Conservation (phyloP, 2,888 invertebrate genomes). For the Epiblema foenella region DNA sequence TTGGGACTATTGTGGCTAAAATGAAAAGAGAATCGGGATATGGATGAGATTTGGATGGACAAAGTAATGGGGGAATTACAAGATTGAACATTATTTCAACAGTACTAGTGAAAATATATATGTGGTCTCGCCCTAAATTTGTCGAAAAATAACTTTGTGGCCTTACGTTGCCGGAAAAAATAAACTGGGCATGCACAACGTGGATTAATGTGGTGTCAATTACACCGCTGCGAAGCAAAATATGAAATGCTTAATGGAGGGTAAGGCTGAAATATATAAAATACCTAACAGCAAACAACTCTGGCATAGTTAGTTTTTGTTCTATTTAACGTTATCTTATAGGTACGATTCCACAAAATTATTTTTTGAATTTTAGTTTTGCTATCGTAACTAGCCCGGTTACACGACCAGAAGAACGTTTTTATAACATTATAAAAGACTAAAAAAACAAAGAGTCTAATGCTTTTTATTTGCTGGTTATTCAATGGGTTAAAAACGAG, state of each 20-base stretch:
- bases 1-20: no score
- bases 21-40: no score
- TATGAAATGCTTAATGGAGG: constrained; percentile 58
- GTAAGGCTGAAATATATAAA: constrained; percentile 40
- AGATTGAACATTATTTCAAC: background rate
- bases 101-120: background rate
- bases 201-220: constrained; percentile 65
- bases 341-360: background rate
- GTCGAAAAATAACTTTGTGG: background rate
- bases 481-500: no score
- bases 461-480: no score
- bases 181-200: constrained; percentile 60
- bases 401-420: no score
- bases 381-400: no score
- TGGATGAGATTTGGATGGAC: no score
- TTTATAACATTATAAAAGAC: no score
- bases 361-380: background rate
- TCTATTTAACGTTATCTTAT: no score
- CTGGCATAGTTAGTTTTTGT: background rate
- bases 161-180: constrained; percentile 38
- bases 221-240: constrained; percentile 57
- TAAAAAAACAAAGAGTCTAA: no score
- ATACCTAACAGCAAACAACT: background rate
- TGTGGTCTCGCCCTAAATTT: background rate
- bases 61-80: no score